phyloP scores from a whole-genome alignment of 2,113 vertebrate species.

The Chaetorhynchus papuensis region DNA sequence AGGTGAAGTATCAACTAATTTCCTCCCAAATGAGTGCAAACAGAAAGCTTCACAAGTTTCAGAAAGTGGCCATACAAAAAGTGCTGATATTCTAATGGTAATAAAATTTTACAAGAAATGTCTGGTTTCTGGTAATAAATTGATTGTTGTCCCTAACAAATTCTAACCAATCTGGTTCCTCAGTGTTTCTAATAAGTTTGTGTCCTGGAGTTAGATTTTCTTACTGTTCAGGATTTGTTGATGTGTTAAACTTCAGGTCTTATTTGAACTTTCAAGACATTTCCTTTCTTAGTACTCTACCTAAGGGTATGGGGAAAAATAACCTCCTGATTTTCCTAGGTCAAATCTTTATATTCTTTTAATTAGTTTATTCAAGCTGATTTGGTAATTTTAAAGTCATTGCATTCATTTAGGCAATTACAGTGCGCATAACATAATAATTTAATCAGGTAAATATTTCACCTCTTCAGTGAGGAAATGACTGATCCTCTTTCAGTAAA shows the following conservation, averaged over 20 bases:
- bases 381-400: neutral
- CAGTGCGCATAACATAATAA: neutral
- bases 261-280: neutral
- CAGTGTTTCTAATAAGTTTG: neutral
- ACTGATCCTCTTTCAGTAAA: neutral
- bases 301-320: neutral
- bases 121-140: neutral
- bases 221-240: neutral
- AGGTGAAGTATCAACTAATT: neutral
- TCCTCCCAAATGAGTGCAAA: neutral
- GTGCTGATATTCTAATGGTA: neutral
- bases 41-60: neutral
- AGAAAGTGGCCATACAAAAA: neutral
- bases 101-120: neutral
- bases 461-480: neutral
- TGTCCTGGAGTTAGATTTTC: neutral
- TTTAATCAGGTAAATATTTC: neutral
- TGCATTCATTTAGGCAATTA: neutral
- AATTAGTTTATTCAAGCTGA: neutral
- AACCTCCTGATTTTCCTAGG: neutral
- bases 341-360: neutral
- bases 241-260: neutral
- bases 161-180: neutral
- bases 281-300: neutral
- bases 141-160: neutral